A percentile compares a stretch with the other conserved stretches of the same genome.
Evolutionary conservation across 2,113 vertebrate genomes (phyloP).

Genomic region (Chamaetylas fuelleborni): DNA sequence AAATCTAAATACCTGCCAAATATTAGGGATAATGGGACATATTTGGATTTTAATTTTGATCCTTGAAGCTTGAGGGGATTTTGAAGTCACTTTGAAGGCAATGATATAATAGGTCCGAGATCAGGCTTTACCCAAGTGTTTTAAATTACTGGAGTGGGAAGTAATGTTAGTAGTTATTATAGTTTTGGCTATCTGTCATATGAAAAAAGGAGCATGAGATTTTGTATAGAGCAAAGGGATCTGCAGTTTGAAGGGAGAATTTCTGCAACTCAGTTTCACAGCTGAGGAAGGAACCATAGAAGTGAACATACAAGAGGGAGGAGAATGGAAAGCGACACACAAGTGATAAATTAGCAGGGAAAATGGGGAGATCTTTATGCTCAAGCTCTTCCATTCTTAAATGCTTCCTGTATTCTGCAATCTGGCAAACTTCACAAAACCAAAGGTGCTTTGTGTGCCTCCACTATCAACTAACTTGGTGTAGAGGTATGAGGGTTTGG

Average conservation of each 20-base stretch:
- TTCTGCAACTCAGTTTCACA: not conserved
- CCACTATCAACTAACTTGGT: rapidly evolving
- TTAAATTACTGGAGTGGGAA: not conserved
- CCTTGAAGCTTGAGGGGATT: not conserved
- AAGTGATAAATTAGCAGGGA: not conserved
- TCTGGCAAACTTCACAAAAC: not conserved
- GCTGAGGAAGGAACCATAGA: not conserved
- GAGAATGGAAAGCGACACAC: not conserved
- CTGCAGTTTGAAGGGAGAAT: not conserved
- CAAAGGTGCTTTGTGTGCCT: not conserved
- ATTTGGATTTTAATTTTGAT: not conserved
- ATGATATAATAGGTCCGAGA: not conserved
- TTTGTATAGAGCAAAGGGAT: not conserved
- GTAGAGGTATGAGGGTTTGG: not conserved
- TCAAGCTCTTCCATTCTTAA: not conserved
- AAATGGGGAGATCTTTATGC: not conserved
- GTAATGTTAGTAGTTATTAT: not conserved
- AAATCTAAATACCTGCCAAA: not conserved
- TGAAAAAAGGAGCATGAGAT: not conserved
- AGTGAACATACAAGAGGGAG: not conserved
- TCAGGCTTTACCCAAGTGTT: not conserved
- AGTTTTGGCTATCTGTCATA: not conserved
- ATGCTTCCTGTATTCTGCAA: not conserved
- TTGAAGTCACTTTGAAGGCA: not conserved
- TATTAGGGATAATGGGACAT: not conserved